Conservation (phyloP, 2,888 invertebrate species). For the Tetragnatha montana region DNA sequence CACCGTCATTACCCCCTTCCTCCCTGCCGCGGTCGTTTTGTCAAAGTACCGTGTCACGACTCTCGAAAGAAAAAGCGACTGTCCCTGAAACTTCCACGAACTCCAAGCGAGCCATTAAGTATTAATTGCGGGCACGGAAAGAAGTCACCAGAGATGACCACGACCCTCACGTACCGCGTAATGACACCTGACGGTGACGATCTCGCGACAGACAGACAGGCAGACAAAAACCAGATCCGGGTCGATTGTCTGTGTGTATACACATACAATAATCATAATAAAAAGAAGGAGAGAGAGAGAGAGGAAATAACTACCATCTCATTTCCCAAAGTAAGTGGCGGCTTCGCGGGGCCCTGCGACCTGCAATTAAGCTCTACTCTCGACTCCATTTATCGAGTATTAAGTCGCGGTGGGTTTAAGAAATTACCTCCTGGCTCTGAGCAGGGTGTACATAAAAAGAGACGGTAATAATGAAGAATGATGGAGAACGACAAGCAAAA, state of each 20-base stretch:
- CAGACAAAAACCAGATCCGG: constrained; percentile 64
- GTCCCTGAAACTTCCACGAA: not conserved
- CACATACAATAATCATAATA: constrained; percentile 65
- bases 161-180: constrained; percentile 32
- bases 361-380: constrained; percentile 56
- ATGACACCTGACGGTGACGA: constrained; percentile 69
- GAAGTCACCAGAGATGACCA: constrained; percentile 40
- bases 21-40: not conserved
- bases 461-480: constrained; percentile 59
- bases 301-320: constrained; percentile 42
- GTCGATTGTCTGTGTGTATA: constrained; percentile 54
- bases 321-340: constrained; percentile 60
- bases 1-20: no score
- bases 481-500: constrained; percentile 34
- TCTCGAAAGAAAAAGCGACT: not conserved
- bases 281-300: constrained; percentile 15
- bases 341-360: constrained; percentile 53
- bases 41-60: not conserved
- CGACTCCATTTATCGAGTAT: constrained; percentile 69
- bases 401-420: constrained; percentile 63
- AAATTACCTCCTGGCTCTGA: constrained; percentile 62
- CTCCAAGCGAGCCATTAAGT: constrained; percentile 54
- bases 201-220: constrained; percentile 50
- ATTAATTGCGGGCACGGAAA: constrained; percentile 55
- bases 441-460: constrained; percentile 32